Percentiles rank a stretch among this genome's conserved stretches.
phyloP scores from a whole-genome alignment of 2,888 invertebrate genomes.

The Gryllus longicercus region DNA sequence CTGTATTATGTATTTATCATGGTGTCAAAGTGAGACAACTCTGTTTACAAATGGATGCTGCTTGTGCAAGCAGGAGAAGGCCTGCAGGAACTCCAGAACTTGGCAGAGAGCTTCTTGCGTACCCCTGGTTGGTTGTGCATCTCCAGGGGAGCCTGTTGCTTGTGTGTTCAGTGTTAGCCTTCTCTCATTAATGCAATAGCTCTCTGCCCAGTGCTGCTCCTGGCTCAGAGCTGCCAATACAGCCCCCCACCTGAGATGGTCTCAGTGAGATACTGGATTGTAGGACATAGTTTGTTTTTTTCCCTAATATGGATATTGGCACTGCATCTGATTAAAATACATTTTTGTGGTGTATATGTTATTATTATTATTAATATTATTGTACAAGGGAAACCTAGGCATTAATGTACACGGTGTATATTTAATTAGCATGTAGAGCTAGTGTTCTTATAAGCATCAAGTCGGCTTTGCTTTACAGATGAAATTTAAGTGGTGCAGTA shows the following conservation, averaged over 20 bases:
- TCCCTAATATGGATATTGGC: too few species aligned
- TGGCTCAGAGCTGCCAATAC: conserved; percentile 17
- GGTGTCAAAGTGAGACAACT: background rate
- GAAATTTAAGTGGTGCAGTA: background rate
- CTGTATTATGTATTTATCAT: background rate
- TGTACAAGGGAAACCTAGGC: background rate
- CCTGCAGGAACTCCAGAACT: background rate
- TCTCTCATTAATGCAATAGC: background rate
- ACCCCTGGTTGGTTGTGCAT: background rate
- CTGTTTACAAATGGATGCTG: background rate
- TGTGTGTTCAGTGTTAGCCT: conserved; percentile 17
- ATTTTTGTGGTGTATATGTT: background rate
- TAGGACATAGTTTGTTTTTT: background rate
- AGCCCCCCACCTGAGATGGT: background rate
- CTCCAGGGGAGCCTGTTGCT: background rate
- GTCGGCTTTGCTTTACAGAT: background rate
- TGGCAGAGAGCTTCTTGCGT: background rate
- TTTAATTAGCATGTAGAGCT: background rate
- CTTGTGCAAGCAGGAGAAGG: background rate
- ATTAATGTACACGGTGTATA: background rate
- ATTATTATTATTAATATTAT: background rate
- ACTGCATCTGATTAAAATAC: background rate
- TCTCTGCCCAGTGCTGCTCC: background rate
- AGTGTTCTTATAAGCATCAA: background rate
- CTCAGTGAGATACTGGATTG: conserved; percentile 4